Evolutionary conservation across 2,888 invertebrate species (phyloP), one percentile per base, ranked within the genome.

Genomic region (Morpho helenor): DNA sequence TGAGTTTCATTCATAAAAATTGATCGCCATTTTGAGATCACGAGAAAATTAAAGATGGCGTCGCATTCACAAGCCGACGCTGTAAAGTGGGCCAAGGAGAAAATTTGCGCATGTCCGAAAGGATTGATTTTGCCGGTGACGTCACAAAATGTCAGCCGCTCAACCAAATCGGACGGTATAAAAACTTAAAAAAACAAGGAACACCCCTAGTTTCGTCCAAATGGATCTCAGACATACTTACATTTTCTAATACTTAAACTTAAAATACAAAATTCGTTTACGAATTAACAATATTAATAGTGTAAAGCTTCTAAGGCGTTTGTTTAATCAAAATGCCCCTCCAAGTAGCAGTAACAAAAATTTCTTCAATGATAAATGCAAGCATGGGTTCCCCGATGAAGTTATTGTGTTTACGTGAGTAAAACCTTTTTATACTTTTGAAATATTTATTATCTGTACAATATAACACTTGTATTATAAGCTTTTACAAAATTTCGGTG

Each of bases 131-230:
- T 75, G 71, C 67, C 66, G 61, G 66, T 87, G 87, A 90, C 89
- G 90, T 89, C 89, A 89, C 87, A 86, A 87, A 68, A 88, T 89
- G 89, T 80, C 84, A 69, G 75, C 77, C 76, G 70, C 68, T 73
- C 72, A 71, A 71, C 66, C 68, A 69, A 74, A 70, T 67, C 75
- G 75, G 77, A 81, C 76, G 75, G 84, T 81, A 79, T 83, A 81
- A 84, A 85, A 80, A 66, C 75, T 77, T 79, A 68, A 78, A 80
- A 80, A 81, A 75, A 77, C 69, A 79, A 75, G 74, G 69, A 72
- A 70, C 66, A 68, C 68, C 66, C 63, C 68, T 74, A 73, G 73
- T 76, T 73, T 68, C 63, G 67, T 67, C 68, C 68, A 70, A 75
- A 73, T 76, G 68, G 67, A 70, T 72, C 66, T 72, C 75, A 77